These are phyloP conservation scores for Lycia hirtaria DNA, from an alignment of 2,888 invertebrate genomes.

Conservation along the genomic window DNA sequence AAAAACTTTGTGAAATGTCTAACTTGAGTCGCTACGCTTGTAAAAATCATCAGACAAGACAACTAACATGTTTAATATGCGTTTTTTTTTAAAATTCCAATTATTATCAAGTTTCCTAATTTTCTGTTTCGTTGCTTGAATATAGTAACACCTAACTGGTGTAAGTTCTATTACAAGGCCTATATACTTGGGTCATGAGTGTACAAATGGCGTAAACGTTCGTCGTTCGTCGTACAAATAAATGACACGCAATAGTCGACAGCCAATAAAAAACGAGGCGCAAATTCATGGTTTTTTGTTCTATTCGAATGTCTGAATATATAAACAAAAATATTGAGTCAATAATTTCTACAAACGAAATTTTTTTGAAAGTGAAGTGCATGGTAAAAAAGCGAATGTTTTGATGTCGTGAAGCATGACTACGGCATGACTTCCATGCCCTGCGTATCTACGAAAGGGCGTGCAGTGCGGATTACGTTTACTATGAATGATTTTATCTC, in stretches of 20 bases:
- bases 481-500: slow-evolving; percentile 86
- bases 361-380: slow-evolving; percentile 56
- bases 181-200: too few relatives aligned
- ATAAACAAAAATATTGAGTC: slow-evolving; percentile 63
- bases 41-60: too few relatives aligned
- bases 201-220: too few relatives aligned
- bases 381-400: slow-evolving; percentile 70
- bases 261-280: slow-evolving; percentile 82
- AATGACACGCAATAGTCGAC: slow-evolving; percentile 83
- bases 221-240: slow-evolving; percentile 73
- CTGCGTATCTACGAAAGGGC: slow-evolving; percentile 83
- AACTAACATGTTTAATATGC: too few relatives aligned
- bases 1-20: too few relatives aligned
- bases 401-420: slow-evolving; percentile 77
- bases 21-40: too few relatives aligned
- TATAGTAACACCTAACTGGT: too few relatives aligned
- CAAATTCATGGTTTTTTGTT: slow-evolving; percentile 76
- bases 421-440: slow-evolving; percentile 85
- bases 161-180: too few relatives aligned
- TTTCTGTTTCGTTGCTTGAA: too few relatives aligned
- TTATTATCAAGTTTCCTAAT: too few relatives aligned
- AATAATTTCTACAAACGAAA: slow-evolving; percentile 52
- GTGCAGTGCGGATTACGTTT: slow-evolving; percentile 82
- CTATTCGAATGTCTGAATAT: slow-evolving; percentile 69
- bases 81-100: too few relatives aligned